Evolutionary conservation across 1,140 invertebrate genomes (phyloP).

Genomic region (Leptinotarsa defecta): DNA sequence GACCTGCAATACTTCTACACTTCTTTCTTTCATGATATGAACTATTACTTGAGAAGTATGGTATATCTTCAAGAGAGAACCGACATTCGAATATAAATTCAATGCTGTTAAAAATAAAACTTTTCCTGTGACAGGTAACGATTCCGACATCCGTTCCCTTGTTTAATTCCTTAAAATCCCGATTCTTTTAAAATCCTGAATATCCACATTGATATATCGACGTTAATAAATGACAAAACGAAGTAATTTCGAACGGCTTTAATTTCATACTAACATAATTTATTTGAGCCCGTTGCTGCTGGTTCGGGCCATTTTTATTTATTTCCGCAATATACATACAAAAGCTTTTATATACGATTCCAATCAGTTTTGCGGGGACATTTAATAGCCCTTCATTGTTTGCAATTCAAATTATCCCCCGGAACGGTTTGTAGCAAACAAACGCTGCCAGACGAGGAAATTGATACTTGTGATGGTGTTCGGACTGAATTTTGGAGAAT

Average conservation of each 20-base stretch:
- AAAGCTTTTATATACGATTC: constrained; percentile 3
- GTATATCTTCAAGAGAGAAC: too few relatives aligned
- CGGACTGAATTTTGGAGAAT: background rate
- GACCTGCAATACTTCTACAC: too few relatives aligned
- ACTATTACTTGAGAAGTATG: too few relatives aligned
- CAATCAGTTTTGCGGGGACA: constrained; percentile 4
- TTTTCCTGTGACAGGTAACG: too few relatives aligned
- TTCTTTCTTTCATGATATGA: too few relatives aligned
- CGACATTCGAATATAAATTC: too few relatives aligned
- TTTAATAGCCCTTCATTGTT: constrained; percentile 3
- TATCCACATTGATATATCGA: background rate
- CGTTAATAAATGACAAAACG: constrained; percentile 1
- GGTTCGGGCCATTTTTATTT: background rate
- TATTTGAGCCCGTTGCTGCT: background rate
- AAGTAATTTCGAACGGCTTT: background rate
- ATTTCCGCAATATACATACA: constrained; percentile 6
- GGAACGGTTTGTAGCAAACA: background rate
- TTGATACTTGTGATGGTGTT: background rate
- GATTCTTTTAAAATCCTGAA: background rate
- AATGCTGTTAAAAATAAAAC: too few relatives aligned
- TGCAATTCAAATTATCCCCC: constrained; percentile 3
- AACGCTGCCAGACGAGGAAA: background rate
- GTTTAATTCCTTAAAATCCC: too few relatives aligned
- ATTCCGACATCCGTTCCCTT: too few relatives aligned
- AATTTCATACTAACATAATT: constrained; percentile 7